Base-by-base conservation (phyloP, 2,113 vertebrate species). In the Puma concolor region DNA sequence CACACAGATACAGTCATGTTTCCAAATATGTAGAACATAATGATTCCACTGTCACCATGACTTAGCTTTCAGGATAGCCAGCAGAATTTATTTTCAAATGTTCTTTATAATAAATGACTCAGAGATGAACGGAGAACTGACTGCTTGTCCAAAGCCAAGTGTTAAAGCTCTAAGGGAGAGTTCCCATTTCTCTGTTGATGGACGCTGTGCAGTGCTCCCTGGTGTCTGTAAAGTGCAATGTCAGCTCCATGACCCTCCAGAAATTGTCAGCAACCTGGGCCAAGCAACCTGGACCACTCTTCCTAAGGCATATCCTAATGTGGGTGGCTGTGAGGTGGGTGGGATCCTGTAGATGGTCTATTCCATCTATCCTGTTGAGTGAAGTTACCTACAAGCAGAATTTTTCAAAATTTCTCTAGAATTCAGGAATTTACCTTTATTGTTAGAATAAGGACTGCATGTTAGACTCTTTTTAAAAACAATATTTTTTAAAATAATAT, bases 181-280 rank as follows among this genome's bases (percentile, higher is more conserved):
- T 27, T 48, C 41, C 21, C 38, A 4, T 4, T 7, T 33, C 33
- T 0, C 13, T 50, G 13, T 0, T 0, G 29, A 27, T 5, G 7
- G 16, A 48, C 6, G 0, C 11, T 54, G 27, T 16, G 11, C 0
- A 23, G 33, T 0, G 9, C 16, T 15, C 9, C 15, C 85, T 57
- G 4, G 16, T 71, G 5, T 72, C 52, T 52, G 0, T 2, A 41
- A 16, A 1, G 0, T 5, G 15, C 44, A 11, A 33, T 14, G 38
- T 41, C 36, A 48, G 7, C 23, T 27, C 27, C 27, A 7, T 54
- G 10, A 6, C 10, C 21, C 38, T 41, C 9, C 1, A 12, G 19
- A 66, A 44, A 19, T 8, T 1, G 1, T 60, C 72, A 27, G 21
- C 13, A 4, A 12, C 25, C 54, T 27, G 12, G 17, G 29, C 1